Base-by-base conservation (phyloP, 1,140 invertebrate species). In the Papilio helenus region DNA sequence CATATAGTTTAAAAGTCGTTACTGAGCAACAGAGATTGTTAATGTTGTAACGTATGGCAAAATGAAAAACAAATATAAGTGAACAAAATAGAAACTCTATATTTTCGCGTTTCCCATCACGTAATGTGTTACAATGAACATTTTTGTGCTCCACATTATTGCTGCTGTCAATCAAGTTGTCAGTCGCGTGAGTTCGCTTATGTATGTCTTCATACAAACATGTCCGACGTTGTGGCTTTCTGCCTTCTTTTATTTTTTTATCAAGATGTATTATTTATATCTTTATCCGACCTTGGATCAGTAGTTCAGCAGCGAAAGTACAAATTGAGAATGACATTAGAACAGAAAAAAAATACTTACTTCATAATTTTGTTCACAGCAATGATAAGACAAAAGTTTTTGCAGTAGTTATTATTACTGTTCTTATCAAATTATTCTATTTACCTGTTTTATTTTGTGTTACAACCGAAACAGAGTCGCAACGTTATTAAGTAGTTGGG, bases 161-260 rank as follows among this genome's bases (percentile, higher is more conserved):
- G 44, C 44, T 74, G 44, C 44, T 49, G 72, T 74, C 72, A 49
- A 74, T 74, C 71, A 72, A 72, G 42, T 20, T 74, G 72, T 74
- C 72, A 74, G 72, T 51, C 72, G 16, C 72, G 72, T 51, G 9
- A 2, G 12, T 4, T 39, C 4, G 34, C 7, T 39, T 12, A n/a
- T 23, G 44, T 12, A n/a, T 23, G 44, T 74, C n/a, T 74, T 44
- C 14, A 44, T 49, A 23, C n/a, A 26, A 74, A 74, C 44, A 44
- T 29, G 14, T 26, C 26, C 61, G 23, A 61, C 10, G 9, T 61
- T 61, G 58, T 23, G 58, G 26, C 61, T 68, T 68, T 68, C 61
- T 68, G 26, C 5, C 16, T 1, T 26, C 14, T 68, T 29, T 16
- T 29, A 29, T 23, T 61, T 39, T 39, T 39, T 39, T 16, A 12